Percentiles rank a stretch among this genome's conserved stretches.
These are phyloP conservation scores for Tupiocoris notatus DNA, from an alignment of 2,888 invertebrate species.

Conservation along the genomic window DNA sequence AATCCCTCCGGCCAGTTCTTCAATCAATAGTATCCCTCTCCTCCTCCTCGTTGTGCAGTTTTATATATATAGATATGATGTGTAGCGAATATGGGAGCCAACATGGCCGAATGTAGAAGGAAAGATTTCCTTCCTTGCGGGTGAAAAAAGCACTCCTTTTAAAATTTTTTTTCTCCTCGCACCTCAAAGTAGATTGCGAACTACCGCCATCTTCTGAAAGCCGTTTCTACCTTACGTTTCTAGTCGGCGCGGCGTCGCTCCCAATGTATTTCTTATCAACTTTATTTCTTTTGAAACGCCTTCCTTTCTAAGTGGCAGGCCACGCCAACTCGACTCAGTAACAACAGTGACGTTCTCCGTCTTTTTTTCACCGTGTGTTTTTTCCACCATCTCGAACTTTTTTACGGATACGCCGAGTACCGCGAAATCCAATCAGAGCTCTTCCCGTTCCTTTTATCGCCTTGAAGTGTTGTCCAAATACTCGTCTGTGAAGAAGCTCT, in stretches of 20 bases:
- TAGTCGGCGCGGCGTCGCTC: not conserved
- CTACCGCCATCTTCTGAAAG: not conserved
- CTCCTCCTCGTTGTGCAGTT: no score
- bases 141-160: not conserved
- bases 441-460: not conserved
- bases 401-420: not conserved
- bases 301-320: not conserved
- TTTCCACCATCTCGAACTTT: not conserved
- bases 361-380: not conserved
- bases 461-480: not conserved
- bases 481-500: not conserved
- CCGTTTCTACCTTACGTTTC: not conserved
- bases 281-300: slow-evolving; percentile 14
- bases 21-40: no score
- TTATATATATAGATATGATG: no score
- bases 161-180: not conserved
- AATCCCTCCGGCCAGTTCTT: no score
- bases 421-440: not conserved
- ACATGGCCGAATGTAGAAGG: no score
- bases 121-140: not conserved
- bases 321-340: not conserved
- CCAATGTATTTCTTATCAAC: slow-evolving; percentile 16
- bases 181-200: not conserved
- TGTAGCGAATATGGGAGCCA: no score
- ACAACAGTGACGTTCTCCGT: not conserved